Evolutionary conservation across 23 tunicate species (phyloP).

Genomic region (Diplosoma virens): DNA sequence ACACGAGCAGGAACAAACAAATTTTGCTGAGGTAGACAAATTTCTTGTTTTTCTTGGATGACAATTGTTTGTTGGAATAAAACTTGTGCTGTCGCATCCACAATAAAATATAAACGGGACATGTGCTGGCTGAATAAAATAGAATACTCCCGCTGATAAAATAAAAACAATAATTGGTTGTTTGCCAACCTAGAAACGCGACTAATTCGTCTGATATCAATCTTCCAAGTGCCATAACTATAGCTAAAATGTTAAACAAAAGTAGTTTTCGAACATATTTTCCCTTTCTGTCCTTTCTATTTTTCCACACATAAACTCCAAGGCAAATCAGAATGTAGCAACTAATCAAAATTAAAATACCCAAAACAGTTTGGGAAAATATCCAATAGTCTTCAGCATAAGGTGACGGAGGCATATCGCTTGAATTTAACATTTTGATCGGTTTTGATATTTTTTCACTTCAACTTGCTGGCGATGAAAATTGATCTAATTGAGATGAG

Average conservation of each 20-base stretch:
- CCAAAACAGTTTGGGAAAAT: constrained; percentile 39
- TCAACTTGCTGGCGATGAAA: no score
- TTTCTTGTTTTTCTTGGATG: constrained; percentile 9
- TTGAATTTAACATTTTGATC: no score
- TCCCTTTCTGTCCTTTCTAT: background rate
- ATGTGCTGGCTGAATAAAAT: constrained; percentile 26
- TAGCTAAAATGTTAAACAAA: background rate
- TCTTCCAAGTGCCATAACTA: constrained; percentile 15
- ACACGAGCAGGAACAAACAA: constrained; percentile 19
- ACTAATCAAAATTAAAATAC: constrained; percentile 9
- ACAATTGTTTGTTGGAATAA: constrained; percentile 39
- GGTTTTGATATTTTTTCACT: no score
- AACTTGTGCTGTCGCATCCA: constrained; percentile 71
- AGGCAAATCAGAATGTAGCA: background rate
- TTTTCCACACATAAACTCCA: background rate
- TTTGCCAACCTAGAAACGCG: constrained; percentile 65
- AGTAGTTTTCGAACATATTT: background rate
- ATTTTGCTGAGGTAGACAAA: constrained; percentile 37
- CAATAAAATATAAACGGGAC: constrained; percentile 48
- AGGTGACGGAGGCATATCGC: constrained; percentile 28
- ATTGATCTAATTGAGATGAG: no score
- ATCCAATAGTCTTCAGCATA: constrained; percentile 64
- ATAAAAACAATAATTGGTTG: constrained; percentile 17
- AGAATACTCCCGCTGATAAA: constrained; percentile 37
- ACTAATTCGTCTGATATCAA: constrained; percentile 42